phyloP scores from a whole-genome alignment of 2,888 invertebrate genomes.

The Cheilosia vernalis region DNA sequence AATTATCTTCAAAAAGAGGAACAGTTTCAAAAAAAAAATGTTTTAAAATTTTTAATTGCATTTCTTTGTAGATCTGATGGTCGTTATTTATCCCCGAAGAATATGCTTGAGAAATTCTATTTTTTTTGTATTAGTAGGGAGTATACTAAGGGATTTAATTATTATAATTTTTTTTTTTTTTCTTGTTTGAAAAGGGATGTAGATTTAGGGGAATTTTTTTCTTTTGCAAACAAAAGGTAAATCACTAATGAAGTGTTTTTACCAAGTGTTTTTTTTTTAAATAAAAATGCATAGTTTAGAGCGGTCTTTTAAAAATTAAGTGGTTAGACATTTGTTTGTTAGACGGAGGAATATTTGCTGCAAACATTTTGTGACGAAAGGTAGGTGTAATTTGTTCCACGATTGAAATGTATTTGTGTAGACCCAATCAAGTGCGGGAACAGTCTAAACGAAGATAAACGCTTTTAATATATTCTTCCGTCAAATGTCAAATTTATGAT shows the following conservation, averaged over 20 bases:
- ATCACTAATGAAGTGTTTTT: background rate
- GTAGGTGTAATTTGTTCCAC: no score
- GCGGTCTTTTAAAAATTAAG: background rate
- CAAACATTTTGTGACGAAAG: no score
- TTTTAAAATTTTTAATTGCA: conserved; percentile 49
- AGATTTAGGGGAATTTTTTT: conserved; percentile 18
- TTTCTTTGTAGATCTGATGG: conserved; percentile 52
- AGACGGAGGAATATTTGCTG: no score
- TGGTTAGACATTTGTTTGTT: background rate
- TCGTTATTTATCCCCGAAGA: conserved; percentile 79
- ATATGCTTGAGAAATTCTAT: conserved; percentile 83
- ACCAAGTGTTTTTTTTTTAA: background rate
- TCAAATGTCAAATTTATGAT: no score
- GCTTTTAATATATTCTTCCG: no score
- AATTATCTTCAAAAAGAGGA: conserved; percentile 79
- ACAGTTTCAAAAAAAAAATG: conserved; percentile 40
- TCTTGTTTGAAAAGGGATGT: conserved; percentile 18
- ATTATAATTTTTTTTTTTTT: conserved; percentile 4
- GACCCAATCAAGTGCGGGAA: no score
- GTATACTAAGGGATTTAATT: conserved; percentile 38
- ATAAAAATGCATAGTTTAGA: conserved; percentile 12
- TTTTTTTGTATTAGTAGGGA: conserved; percentile 65
- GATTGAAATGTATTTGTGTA: no score
- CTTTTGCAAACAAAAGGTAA: background rate
- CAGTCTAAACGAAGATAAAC: no score